Percentiles rank a stretch among this genome's conserved stretches.
Evolutionary conservation across 2,888 invertebrate species (phyloP).

Genomic region (Trachelus tabidus): DNA sequence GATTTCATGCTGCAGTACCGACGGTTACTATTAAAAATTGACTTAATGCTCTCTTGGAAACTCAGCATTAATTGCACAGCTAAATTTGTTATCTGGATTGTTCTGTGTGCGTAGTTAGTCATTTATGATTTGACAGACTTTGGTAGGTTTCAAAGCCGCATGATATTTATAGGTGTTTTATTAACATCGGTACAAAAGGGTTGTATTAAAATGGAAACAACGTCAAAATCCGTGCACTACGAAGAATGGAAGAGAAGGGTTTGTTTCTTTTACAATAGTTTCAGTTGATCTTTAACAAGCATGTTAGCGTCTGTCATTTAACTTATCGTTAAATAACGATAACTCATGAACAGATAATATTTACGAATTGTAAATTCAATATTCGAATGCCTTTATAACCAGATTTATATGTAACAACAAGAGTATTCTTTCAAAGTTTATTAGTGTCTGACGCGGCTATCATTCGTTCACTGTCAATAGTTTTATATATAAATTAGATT

Average conservation of each 20-base stretch:
- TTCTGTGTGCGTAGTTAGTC: background rate
- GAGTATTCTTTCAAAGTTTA: background rate
- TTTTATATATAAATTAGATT: conserved; percentile 28
- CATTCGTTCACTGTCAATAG: background rate
- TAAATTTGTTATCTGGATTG: background rate
- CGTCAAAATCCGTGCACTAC: conserved; percentile 44
- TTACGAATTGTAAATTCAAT: background rate
- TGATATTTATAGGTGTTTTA: background rate
- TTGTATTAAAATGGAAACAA: conserved; percentile 37
- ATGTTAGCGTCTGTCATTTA: background rate
- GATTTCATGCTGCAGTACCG: background rate
- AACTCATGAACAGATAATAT: background rate
- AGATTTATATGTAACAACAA: background rate
- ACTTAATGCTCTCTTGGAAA: background rate
- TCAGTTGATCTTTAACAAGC: background rate
- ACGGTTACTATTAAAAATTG: background rate
- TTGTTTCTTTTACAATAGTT: conserved; percentile 15
- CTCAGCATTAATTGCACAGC: background rate
- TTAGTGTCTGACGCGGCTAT: background rate
- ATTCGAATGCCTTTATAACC: background rate
- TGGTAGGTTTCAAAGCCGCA: background rate
- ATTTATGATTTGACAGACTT: background rate
- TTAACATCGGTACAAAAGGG: conserved; percentile 16
- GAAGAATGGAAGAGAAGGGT: conserved; percentile 58
- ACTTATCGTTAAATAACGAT: background rate